Evolutionary conservation across 2,113 vertebrate genomes (phyloP).

Genomic region (Amphiprion ocellaris): DNA sequence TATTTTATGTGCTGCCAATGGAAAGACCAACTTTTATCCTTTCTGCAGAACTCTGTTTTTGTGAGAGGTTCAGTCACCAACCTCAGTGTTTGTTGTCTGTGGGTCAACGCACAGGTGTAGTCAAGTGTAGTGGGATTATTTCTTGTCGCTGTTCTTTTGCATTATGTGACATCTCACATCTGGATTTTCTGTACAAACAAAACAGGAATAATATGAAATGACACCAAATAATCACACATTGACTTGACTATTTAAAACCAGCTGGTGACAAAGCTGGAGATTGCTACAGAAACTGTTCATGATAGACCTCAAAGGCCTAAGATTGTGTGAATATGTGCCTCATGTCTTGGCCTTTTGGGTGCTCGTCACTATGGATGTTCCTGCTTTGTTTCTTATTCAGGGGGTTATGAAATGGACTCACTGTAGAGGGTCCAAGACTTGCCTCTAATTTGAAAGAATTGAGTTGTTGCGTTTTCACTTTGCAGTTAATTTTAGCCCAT

Average conservation of each 20-base stretch:
- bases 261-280: constrained; percentile 46
- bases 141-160: constrained; percentile 6
- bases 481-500: constrained; percentile 64
- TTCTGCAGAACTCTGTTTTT: constrained; percentile 7
- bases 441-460: constrained; percentile 46
- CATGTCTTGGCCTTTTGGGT: constrained; percentile 57
- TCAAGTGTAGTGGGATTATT: constrained; percentile 43
- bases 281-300: constrained; percentile 36
- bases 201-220: constrained; percentile 16
- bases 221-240: constrained; percentile 42
- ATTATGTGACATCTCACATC: constrained; percentile 12
- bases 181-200: constrained; percentile 18
- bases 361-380: constrained; percentile 33
- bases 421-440: constrained; percentile 21
- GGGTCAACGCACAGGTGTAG: constrained; percentile 4
- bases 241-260: constrained; percentile 38
- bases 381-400: constrained; percentile 31
- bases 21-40: constrained; percentile 35
- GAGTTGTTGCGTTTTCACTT: constrained; percentile 42
- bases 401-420: constrained; percentile 31
- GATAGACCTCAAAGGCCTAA: constrained; percentile 34
- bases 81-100: constrained; percentile 24
- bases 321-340: constrained; percentile 56
- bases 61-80: constrained; percentile 2
- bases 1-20: constrained; percentile 23